phyloP scores from a whole-genome alignment of 2,797 vertebrate genomes.

The Poeciliopsis infans region DNA sequence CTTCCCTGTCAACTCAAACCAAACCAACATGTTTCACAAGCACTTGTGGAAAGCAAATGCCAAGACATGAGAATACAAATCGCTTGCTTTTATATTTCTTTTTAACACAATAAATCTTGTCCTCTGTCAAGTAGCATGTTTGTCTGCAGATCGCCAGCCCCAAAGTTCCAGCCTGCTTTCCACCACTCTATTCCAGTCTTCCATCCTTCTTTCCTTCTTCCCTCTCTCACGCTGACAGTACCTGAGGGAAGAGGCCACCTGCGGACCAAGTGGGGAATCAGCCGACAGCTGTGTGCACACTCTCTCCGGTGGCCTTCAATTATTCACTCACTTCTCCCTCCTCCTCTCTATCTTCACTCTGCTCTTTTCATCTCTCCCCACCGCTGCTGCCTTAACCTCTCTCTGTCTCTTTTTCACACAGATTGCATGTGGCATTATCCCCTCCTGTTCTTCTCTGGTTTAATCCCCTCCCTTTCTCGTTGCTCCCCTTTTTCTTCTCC shows the following conservation, averaged over 20 bases:
- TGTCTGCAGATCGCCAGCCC: constrained; percentile 31
- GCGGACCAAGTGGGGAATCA: constrained; percentile 73
- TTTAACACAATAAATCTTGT: constrained; percentile 40
- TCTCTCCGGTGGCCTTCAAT: constrained; percentile 79
- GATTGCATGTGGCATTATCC: constrained; percentile 39
- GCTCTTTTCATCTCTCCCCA: constrained; percentile 68
- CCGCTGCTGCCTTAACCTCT: constrained; percentile 52
- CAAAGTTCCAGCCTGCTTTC: constrained; percentile 42
- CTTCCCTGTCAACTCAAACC: constrained; percentile 44
- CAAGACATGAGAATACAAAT: constrained; percentile 61
- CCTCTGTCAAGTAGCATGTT: constrained; percentile 35
- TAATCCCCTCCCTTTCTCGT: constrained; percentile 40
- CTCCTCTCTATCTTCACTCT: constrained; percentile 59
- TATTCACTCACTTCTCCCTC: constrained; percentile 71
- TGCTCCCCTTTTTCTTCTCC: constrained; percentile 21
- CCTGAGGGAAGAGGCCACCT: constrained; percentile 79
- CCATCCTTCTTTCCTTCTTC: constrained; percentile 39
- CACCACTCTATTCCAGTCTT: constrained; percentile 41
- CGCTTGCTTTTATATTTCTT: constrained; percentile 19
- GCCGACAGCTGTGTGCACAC: constrained; percentile 77
- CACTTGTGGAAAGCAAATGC: constrained; percentile 45
- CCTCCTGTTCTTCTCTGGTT: constrained; percentile 38
- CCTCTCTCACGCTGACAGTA: constrained; percentile 65
- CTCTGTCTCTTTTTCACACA: constrained; percentile 39
- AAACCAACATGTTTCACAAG: constrained; percentile 41